Base-by-base conservation (phyloP, 2,797 vertebrate species). In the Takifugu ocellatus region DNA sequence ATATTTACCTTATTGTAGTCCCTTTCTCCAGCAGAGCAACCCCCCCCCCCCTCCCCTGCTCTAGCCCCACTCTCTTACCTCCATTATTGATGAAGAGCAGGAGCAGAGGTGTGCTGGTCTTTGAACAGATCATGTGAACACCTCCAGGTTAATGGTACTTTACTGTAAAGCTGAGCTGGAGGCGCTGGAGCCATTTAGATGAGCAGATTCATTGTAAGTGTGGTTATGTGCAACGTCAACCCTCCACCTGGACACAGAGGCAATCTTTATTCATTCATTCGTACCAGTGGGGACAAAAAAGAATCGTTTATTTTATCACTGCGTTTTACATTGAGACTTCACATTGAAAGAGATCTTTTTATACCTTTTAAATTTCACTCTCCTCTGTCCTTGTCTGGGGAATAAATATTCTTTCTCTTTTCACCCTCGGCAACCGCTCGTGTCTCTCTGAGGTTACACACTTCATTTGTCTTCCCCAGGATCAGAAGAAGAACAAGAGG, bases 381-480 rank as follows among this genome's bases (percentile, higher is more conserved):
- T 17, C 21, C 58, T 61, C 51, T 72, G 67, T 79, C 56, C 66
- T 84, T 66, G 69, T 74, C 72, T 75, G 57, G 80, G 83, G 84
- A 89, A 82, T 86, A 83, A 21, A 21, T 85, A 86, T 88, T 87
- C 85, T 83, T 79, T 85, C 67, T 84, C 70, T 84, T 78, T 68
- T 86, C 86, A 72, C 79, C 73, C 72, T 82, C 72, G 65, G 79
- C 51, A 76, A 87, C 81, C 73, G 51, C 80, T 78, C 82, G 84
- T 85, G 83, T 88, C 87, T 85, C 80, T 87, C 79, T 70, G 84
- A 70, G 88, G 88, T 82, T 70, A 74, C 61, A n/a, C 90, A 91
- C 89, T 82, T 88, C 85, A 91, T 91, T 85, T 79, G 79, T 91
- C 87, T 88, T 85, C 70, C 31, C 58, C 55, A 49, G 82, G 87